These are phyloP conservation scores for Hormaphis cornu DNA, from an alignment of 1,140 invertebrate genomes.

Conservation along the genomic window DNA sequence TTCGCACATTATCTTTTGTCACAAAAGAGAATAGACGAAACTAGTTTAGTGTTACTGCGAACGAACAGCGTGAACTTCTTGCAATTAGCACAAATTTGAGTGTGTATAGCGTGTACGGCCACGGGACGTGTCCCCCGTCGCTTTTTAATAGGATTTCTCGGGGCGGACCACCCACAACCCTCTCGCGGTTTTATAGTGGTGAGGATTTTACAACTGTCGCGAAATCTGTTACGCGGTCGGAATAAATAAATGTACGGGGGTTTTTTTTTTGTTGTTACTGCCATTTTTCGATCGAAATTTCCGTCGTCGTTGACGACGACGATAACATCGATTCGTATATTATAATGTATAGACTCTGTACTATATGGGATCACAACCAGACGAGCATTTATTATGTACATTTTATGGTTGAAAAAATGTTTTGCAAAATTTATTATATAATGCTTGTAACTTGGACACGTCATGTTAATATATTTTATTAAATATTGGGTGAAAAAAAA, in stretches of 20 bases:
- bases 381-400: no score
- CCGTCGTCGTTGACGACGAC: no score
- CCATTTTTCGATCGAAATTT: neutral
- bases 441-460: no score
- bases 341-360: no score
- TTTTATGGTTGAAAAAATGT: no score
- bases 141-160: conserved; percentile 17
- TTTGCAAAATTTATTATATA: no score
- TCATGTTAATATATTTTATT: no score
- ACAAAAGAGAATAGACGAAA: neutral
- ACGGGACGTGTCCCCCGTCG: neutral
- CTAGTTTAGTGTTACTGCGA: neutral
- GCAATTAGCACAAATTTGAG: neutral
- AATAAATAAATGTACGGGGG: conserved; percentile 24
- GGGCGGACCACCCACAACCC: neutral
- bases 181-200: conserved; percentile 10
- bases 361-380: no score
- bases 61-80: conserved; percentile 3
- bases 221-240: conserved; percentile 1
- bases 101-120: neutral
- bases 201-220: neutral
- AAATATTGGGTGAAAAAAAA: no score
- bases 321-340: no score
- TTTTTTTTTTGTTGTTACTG: neutral
- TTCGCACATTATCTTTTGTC: no score